Base-by-base conservation (phyloP, 2,797 vertebrate genomes). In the Capromys pilorides region DNA sequence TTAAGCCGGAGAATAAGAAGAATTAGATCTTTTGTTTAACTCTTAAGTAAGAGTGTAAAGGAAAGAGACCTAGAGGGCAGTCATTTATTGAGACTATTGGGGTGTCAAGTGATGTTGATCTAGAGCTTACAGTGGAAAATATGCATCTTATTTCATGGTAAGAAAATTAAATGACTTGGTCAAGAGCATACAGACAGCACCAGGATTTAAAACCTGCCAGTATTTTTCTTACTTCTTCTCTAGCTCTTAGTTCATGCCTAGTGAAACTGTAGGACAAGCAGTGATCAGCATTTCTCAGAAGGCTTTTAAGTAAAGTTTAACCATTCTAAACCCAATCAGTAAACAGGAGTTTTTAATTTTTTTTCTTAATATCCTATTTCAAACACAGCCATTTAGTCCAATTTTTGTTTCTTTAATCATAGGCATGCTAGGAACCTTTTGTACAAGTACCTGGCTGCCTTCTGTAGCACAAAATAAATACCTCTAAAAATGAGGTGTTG, bases 211-310 rank as follows among this genome's bases (percentile, higher is more conserved):
- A 95, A 82, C 28, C 85, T 21, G 45, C 71, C 51, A 54, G 49
- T 64, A 36, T 84, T 59, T 92, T 87, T 95, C 57, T 78, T 81
- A 39, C 69, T 71, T 28, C 69, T 73, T 94, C 54, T 24, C 62
- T 94, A 86, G 45, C 69, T 77, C 69, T 87, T 95, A 93, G 81
- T 73, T 59, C 26, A 21, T 28, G 10, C 81, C 69, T 94, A 69
- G 49, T 86, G 62, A 90, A 82, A 93, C 45, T 90, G 41, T 90
- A n/a, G 33, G 19, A 16, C 51, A 79, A 51, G 91, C 77, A 96
- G 33, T 92, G 62, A 66, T 94, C 84, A 81, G 57, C 11, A 21
- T 93, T 93, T 93, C 92, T 93, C 80, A 84, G 41, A 93, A 81
- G 49, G 24, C 75, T 54, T 94, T 94, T 79, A 88, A 88, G 45